Percentiles rank a stretch among this genome's conserved stretches.
These are phyloP conservation scores for Lochmaea crataegi DNA, from an alignment of 2,888 invertebrate species.

Conservation along the genomic window DNA sequence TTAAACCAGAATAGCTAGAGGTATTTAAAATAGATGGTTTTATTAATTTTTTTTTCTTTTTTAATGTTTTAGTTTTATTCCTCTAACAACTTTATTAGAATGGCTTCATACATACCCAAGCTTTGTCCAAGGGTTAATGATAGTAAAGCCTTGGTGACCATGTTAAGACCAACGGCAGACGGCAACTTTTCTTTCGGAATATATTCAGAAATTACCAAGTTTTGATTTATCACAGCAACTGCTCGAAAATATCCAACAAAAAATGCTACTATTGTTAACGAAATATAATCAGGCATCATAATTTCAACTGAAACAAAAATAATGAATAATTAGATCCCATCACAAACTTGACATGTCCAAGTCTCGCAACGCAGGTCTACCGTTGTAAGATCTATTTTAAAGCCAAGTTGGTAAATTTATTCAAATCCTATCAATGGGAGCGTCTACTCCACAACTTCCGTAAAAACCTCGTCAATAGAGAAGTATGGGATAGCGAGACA, in stretches of 20 bases:
- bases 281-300: constrained; percentile 43
- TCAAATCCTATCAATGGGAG: too few relatives aligned
- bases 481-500: too few relatives aligned
- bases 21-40: too few relatives aligned
- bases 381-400: too few relatives aligned
- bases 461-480: too few relatives aligned
- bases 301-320: constrained; percentile 48
- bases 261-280: constrained; percentile 45
- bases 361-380: too few relatives aligned
- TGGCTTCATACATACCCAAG: constrained; percentile 57
- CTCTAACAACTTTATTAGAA: neutral
- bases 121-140: constrained; percentile 75
- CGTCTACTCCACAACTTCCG: too few relatives aligned
- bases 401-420: too few relatives aligned
- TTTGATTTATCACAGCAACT: constrained; percentile 79
- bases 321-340: neutral
- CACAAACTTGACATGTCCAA: too few relatives aligned
- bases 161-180: constrained; percentile 78
- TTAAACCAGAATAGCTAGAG: too few relatives aligned
- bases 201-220: constrained; percentile 76
- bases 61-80: neutral
- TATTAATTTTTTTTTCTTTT: neutral
- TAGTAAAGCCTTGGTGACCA: constrained; percentile 77
- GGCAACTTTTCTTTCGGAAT: constrained; percentile 70
- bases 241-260: constrained; percentile 69